phyloP scores from a whole-genome alignment of 2,113 vertebrate species.

The Periophthalmus modestus region DNA sequence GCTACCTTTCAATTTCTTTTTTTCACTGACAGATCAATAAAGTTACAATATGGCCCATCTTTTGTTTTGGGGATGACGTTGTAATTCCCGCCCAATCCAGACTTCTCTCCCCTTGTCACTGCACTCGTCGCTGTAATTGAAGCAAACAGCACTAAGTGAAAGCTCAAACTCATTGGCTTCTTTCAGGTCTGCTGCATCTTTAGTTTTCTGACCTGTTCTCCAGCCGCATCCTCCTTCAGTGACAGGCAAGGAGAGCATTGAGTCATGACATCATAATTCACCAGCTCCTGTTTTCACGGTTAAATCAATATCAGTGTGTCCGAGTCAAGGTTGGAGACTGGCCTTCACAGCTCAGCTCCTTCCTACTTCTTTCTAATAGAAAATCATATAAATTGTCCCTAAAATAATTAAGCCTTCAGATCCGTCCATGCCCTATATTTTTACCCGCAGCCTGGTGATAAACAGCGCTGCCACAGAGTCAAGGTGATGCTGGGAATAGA shows the following conservation, averaged over 20 bases:
- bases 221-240: conserved; percentile 55
- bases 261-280: conserved; percentile 80
- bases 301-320: conserved; percentile 79
- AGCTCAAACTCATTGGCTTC: conserved; percentile 63
- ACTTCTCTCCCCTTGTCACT: conserved; percentile 2
- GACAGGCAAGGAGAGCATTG: conserved; percentile 71
- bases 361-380: conserved; percentile 67
- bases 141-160: conserved; percentile 59
- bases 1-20: no score
- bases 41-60: background rate
- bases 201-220: conserved; percentile 35
- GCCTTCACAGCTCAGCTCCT: conserved; percentile 67
- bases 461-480: conserved; percentile 65
- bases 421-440: conserved; percentile 64
- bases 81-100: conserved; percentile 12
- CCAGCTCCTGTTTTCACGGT: conserved; percentile 74
- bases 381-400: conserved; percentile 78
- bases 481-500: conserved; percentile 63
- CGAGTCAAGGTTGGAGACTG: conserved; percentile 74
- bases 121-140: conserved; percentile 50
- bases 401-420: conserved; percentile 79
- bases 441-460: conserved; percentile 53
- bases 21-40: background rate
- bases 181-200: conserved; percentile 47
- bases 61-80: conserved; percentile 11